Conservation (phyloP, 2,797 vertebrate species). For the Arrhamphus sclerolepis region DNA sequence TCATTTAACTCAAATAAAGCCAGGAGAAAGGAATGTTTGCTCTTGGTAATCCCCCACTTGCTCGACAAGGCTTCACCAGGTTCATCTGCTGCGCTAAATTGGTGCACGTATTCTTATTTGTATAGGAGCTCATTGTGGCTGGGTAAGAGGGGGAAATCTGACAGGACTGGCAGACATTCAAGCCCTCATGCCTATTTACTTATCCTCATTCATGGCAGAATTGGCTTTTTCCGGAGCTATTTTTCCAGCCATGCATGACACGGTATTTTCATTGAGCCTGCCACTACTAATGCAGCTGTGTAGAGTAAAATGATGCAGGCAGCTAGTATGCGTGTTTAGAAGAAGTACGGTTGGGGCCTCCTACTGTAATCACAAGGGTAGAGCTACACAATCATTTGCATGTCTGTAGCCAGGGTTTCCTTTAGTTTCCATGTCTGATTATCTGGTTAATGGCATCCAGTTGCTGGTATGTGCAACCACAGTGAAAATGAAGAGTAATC, state of each 20-base stretch:
- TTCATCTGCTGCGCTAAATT: slow-evolving; percentile 79
- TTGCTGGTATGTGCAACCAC: slow-evolving; percentile 28
- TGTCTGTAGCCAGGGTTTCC: slow-evolving; percentile 59
- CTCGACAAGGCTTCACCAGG: slow-evolving; percentile 73
- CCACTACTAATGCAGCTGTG: slow-evolving; percentile 71
- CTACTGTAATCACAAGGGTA: slow-evolving; percentile 55
- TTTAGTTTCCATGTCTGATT: slow-evolving; percentile 46
- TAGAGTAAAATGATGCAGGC: slow-evolving; percentile 55
- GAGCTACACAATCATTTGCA: slow-evolving; percentile 65
- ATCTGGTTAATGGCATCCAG: slow-evolving; percentile 40
- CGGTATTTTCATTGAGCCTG: slow-evolving; percentile 71
- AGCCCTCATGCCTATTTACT: slow-evolving; percentile 80
- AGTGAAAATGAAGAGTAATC: slow-evolving; percentile 51
- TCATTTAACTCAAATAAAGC: slow-evolving; percentile 79
- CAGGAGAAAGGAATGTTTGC: slow-evolving; percentile 76
- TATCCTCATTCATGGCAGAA: slow-evolving; percentile 78
- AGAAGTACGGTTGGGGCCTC: slow-evolving; percentile 43
- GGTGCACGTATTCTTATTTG: slow-evolving; percentile 78
- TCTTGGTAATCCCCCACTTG: slow-evolving; percentile 77
- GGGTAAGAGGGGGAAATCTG: slow-evolving; percentile 58
- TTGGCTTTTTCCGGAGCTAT: slow-evolving; percentile 75
- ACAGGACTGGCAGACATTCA: slow-evolving; percentile 77
- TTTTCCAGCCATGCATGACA: slow-evolving; percentile 74
- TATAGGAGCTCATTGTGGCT: slow-evolving; percentile 78
- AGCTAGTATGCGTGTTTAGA: slow-evolving; percentile 44